phyloP scores from a whole-genome alignment of 2,797 vertebrate genomes.

The Intellagama lesueurii region DNA sequence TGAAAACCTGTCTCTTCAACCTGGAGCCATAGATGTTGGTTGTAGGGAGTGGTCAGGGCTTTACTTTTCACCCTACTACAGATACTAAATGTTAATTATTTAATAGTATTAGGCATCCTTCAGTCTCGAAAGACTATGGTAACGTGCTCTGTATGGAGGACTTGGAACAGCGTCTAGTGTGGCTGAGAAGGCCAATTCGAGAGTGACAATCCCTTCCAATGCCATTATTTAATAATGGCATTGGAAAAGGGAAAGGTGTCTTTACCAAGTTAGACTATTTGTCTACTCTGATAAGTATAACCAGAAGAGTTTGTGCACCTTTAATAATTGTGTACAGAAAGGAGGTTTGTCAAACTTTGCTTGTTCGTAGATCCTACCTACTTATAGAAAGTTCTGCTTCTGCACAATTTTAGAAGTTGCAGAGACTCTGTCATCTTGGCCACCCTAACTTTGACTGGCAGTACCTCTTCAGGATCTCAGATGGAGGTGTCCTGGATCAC shows the following conservation, averaged over 20 bases:
- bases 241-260: not conserved
- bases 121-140: no score
- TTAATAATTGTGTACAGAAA: not conserved
- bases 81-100: not conserved
- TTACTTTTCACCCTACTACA: not conserved
- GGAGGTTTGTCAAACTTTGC: not conserved
- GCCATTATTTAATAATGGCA: not conserved
- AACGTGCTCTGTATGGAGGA: no score
- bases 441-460: not conserved
- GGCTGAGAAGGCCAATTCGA: no score
- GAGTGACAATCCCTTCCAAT: no score
- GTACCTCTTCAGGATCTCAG: not conserved
- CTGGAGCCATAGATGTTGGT: no score
- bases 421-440: not conserved
- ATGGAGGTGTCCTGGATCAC: no score
- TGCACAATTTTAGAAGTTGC: not conserved
- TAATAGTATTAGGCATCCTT: no score
- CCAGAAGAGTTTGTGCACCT: not conserved
- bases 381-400: not conserved
- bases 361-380: not conserved
- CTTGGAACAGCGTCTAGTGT: no score
- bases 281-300: not conserved
- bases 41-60: no score
- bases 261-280: not conserved
- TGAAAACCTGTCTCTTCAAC: no score